Conservation (phyloP, 2,113 vertebrate species). For the Axis porcinus region DNA sequence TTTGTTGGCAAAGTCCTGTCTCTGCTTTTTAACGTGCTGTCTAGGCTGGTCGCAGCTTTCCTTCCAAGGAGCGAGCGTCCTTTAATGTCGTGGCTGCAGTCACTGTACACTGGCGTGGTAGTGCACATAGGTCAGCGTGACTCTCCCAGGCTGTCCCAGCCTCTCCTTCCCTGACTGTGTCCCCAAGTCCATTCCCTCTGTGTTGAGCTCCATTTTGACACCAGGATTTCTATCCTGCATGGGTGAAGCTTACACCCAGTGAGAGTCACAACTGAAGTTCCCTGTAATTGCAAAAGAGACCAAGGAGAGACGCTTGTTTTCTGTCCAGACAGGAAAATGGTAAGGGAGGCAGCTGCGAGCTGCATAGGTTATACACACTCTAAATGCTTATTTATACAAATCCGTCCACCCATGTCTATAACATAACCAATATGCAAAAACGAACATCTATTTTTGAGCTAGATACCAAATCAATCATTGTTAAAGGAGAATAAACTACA, state of each 20-base stretch:
- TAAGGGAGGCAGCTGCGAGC: background rate
- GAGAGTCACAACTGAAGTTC: background rate
- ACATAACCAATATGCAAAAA: background rate
- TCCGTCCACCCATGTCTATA: background rate
- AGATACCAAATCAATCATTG: background rate
- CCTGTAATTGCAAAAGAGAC: background rate
- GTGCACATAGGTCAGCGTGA: fast-evolving
- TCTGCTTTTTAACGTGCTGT: background rate
- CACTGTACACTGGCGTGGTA: fast-evolving
- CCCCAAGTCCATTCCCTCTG: background rate
- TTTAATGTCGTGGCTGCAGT: background rate
- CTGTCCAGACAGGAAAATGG: background rate
- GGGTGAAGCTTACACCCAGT: too few relatives aligned
- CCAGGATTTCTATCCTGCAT: background rate
- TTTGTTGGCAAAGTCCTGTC: background rate
- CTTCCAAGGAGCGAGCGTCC: background rate
- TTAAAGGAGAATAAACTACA: too few relatives aligned
- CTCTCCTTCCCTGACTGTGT: background rate
- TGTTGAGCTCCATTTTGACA: background rate
- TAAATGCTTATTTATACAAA: background rate
- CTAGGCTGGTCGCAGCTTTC: background rate
- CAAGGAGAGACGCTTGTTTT: background rate
- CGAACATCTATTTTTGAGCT: background rate
- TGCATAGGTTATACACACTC: background rate
- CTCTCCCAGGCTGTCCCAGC: background rate